Evolutionary conservation across 2,888 invertebrate species (phyloP).

Genomic region (Diarsia mendica): DNA sequence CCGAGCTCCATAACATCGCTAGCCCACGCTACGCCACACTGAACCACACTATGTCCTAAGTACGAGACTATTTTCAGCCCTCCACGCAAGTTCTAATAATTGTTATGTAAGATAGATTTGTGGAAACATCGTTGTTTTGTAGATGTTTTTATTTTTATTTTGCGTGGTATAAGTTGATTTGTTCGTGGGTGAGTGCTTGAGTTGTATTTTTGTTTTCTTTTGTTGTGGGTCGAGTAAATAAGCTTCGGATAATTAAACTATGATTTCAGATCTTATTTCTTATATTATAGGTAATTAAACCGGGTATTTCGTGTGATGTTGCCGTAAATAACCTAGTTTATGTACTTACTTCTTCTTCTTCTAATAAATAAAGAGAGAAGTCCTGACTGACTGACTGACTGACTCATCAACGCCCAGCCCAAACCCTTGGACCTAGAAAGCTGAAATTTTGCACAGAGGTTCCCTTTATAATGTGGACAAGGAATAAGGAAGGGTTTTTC

Average conservation of each 20-base stretch:
- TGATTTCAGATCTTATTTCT: not conserved
- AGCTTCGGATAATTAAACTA: not conserved
- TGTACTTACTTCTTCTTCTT: not conserved
- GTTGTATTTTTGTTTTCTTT: not conserved
- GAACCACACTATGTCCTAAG: not conserved
- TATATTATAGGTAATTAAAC: not conserved
- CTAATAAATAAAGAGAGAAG: too few species aligned
- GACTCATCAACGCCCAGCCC: too few species aligned
- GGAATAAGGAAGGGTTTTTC: too few species aligned
- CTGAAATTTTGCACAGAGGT: too few species aligned
- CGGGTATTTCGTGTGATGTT: not conserved
- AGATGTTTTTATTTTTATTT: constrained; percentile 9
- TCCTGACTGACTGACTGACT: too few species aligned
- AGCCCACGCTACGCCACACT: not conserved
- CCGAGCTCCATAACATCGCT: too few species aligned
- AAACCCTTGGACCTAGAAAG: too few species aligned
- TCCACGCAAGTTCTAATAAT: constrained; percentile 12
- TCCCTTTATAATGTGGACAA: too few species aligned
- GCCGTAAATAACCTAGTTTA: not conserved
- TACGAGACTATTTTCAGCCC: constrained; percentile 23
- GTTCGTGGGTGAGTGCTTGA: constrained; percentile 10
- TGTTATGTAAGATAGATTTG: constrained; percentile 18
- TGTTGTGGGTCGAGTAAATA: not conserved
- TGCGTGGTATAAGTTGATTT: not conserved
- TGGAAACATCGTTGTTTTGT: not conserved